phyloP scores from a whole-genome alignment of 1,140 invertebrate genomes.

The Metaphire vulgaris region DNA sequence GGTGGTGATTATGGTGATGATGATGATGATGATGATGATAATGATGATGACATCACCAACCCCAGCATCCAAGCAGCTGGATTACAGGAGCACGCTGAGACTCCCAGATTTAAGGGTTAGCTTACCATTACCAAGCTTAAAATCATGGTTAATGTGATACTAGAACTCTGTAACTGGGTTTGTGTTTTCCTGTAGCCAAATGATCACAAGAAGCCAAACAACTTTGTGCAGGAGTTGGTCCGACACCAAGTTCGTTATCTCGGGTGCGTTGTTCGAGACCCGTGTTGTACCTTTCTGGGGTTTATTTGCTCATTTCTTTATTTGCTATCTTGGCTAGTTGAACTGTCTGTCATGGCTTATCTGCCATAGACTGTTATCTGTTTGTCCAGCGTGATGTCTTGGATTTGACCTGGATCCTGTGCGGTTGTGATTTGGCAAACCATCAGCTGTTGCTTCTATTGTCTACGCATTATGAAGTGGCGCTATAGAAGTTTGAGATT shows the following conservation, averaged over 20 bases:
- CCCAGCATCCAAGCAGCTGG: constrained; percentile 4
- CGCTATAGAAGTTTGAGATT: too few species aligned
- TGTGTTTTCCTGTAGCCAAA: constrained; percentile 60
- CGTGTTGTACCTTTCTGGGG: not conserved
- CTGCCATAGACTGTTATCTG: not conserved
- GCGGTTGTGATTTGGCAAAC: not conserved
- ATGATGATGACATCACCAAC: not conserved
- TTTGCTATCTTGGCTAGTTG: not conserved
- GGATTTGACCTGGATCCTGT: not conserved
- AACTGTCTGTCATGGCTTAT: not conserved
- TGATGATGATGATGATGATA: not conserved
- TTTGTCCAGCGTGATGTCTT: not conserved
- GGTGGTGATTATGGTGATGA: too few species aligned
- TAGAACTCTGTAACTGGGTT: not conserved
- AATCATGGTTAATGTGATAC: not conserved
- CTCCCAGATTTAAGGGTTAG: not conserved
- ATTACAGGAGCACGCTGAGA: too few species aligned
- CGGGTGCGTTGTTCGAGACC: constrained; percentile 49
- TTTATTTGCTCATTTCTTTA: not conserved
- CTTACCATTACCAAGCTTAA: not conserved
- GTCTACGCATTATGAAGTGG: too few species aligned
- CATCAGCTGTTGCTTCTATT: too few species aligned
- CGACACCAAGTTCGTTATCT: constrained; percentile 70
- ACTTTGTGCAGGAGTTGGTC: constrained; percentile 66
- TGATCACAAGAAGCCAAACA: constrained; percentile 63